Conservation (phyloP, 2,113 vertebrate genomes). For the Ailurus styani region DNA sequence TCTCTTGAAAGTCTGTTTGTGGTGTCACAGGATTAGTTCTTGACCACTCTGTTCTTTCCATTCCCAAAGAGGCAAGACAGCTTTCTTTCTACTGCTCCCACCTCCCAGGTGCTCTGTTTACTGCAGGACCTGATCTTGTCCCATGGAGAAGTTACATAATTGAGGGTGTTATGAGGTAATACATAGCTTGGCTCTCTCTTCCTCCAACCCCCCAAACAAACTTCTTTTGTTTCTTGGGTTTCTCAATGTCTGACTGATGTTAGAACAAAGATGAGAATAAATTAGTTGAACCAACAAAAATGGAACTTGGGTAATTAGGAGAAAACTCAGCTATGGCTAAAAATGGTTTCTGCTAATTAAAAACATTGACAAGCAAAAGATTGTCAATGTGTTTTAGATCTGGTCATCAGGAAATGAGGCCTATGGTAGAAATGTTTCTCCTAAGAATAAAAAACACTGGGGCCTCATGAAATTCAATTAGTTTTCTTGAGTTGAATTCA, state of each 20-base stretch:
- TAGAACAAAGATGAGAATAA: conserved; percentile 32
- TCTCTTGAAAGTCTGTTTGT: conserved; percentile 59
- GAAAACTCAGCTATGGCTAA: neutral
- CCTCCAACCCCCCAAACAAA: neutral
- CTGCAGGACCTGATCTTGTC: neutral
- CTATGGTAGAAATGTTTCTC: neutral
- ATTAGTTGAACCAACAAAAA: neutral
- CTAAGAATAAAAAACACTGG: neutral
- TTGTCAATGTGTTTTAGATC: neutral
- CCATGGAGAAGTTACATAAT: conserved; percentile 31
- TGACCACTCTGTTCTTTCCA: conserved; percentile 64
- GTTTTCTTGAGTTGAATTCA: neutral
- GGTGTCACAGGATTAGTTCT: neutral
- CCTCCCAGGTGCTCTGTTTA: conserved; percentile 27
- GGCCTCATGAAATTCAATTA: neutral
- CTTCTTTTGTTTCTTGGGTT: conserved; percentile 4
- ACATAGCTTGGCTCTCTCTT: neutral
- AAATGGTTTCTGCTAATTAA: neutral
- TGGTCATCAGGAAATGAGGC: neutral
- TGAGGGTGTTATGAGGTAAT: conserved; percentile 28
- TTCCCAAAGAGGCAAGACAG: neutral
- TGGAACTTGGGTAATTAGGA: neutral
- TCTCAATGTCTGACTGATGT: conserved; percentile 13
- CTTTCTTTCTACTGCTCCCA: neutral
- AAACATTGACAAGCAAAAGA: neutral